phyloP scores from a whole-genome alignment of 2,113 vertebrate genomes.

The Limanda limanda region DNA sequence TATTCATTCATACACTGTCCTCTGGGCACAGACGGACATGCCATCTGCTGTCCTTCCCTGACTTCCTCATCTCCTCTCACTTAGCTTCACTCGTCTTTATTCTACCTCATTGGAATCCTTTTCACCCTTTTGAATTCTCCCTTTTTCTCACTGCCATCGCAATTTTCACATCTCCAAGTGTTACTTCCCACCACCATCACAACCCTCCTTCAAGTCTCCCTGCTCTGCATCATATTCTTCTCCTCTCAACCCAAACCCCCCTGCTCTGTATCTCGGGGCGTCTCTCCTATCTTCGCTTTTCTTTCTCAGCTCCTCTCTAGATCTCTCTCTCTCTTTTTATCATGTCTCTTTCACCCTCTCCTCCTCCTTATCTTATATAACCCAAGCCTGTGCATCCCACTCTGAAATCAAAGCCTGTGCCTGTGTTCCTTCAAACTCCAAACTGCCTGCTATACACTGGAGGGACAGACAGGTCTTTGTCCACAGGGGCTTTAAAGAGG shows the following conservation, averaged over 20 bases:
- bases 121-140: constrained; percentile 1
- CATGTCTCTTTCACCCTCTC: constrained; percentile 53
- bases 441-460: constrained; percentile 36
- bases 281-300: constrained; percentile 17
- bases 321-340: constrained; percentile 34
- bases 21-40: constrained; percentile 40
- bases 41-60: constrained; percentile 60
- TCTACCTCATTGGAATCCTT: constrained; percentile 10
- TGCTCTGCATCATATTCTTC: constrained; percentile 9
- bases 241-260: constrained; percentile 11
- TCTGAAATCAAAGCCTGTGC: constrained; percentile 68
- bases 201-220: background rate
- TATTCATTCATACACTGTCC: constrained; percentile 31
- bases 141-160: constrained; percentile 38
- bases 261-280: constrained; percentile 7
- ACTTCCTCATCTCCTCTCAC: constrained; percentile 21
- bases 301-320: constrained; percentile 12
- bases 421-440: constrained; percentile 64
- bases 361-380: constrained; percentile 71
- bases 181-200: constrained; percentile 18
- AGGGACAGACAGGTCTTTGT: constrained; percentile 75
- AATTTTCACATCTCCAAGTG: constrained; percentile 33
- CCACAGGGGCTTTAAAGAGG: constrained; percentile 59
- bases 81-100: constrained; percentile 19
- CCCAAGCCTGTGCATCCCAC: constrained; percentile 62